Evolutionary conservation across 1,140 invertebrate species (phyloP).

Genomic region (Brachionus paranguensis): DNA sequence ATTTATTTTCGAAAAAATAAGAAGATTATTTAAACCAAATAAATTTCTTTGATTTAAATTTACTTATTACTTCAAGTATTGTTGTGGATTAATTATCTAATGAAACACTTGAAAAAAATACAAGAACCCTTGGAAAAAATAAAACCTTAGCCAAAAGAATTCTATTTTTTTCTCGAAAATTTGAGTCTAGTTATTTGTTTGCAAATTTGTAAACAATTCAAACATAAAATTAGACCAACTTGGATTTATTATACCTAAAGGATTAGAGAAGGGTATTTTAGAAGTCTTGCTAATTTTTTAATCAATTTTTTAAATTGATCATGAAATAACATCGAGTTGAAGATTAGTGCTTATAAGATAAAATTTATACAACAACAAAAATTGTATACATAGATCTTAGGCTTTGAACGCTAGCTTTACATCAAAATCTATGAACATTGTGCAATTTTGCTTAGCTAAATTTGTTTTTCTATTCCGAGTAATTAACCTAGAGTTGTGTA

Average conservation of each 20-base stretch:
- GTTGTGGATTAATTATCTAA: background rate
- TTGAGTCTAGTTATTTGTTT: background rate
- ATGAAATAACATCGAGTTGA: constrained; percentile 11
- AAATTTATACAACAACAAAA: background rate
- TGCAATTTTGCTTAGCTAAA: background rate
- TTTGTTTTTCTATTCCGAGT: background rate
- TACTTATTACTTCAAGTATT: background rate
- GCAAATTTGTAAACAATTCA: background rate
- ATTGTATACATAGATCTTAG: background rate
- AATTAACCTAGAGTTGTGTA: background rate
- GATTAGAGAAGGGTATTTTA: background rate
- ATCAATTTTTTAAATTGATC: constrained; percentile 8
- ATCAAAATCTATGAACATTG: background rate
- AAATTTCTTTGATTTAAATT: background rate
- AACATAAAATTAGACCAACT: background rate
- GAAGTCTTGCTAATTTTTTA: background rate
- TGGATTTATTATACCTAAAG: background rate
- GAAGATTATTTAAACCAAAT: background rate
- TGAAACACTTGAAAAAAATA: background rate
- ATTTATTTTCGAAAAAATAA: background rate
- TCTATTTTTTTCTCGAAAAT: background rate
- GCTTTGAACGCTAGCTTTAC: background rate
- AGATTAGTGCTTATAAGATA: background rate
- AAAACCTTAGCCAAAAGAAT: background rate
- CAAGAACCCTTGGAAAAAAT: background rate